A percentile compares a stretch with the other conserved stretches of the same genome.
phyloP scores from a whole-genome alignment of 2,797 vertebrate species.

The Pseudotriccus pelzelni region DNA sequence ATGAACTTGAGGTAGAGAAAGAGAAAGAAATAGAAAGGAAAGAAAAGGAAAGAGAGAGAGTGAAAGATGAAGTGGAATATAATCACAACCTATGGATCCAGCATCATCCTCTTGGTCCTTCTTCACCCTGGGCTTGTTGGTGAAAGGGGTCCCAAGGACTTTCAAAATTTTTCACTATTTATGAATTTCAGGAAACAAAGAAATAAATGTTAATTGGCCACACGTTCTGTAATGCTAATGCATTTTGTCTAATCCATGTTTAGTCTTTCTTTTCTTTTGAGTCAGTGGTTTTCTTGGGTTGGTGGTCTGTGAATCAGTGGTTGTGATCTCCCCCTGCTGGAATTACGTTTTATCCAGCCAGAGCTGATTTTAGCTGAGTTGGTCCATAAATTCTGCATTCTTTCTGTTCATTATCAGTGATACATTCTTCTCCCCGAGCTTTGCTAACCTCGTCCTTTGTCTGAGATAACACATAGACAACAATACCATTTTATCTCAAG shows the following conservation, averaged over 20 bases:
- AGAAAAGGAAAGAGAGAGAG: too few relatives aligned
- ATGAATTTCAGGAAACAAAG: neutral
- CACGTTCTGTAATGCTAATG: neutral
- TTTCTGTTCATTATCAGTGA: neutral
- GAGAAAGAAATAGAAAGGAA: neutral
- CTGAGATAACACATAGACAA: neutral
- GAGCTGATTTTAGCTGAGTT: neutral
- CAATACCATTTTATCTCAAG: neutral
- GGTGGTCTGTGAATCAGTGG: neutral
- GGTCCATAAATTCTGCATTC: neutral
- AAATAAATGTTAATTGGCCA: neutral
- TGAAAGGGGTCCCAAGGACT: too few relatives aligned
- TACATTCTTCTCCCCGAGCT: neutral
- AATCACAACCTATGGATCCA: neutral
- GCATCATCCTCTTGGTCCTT: neutral
- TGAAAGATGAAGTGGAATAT: neutral
- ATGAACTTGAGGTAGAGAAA: neutral
- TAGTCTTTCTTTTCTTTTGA: neutral
- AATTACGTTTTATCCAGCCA: neutral
- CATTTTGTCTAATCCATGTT: neutral
- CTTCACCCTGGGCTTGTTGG: neutral
- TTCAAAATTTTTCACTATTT: neutral
- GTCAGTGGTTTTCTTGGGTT: neutral
- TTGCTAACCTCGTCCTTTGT: neutral
- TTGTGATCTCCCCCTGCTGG: fast-evolving